Conservation (phyloP, 1,140 invertebrate genomes). For the Ooceraea biroi region DNA sequence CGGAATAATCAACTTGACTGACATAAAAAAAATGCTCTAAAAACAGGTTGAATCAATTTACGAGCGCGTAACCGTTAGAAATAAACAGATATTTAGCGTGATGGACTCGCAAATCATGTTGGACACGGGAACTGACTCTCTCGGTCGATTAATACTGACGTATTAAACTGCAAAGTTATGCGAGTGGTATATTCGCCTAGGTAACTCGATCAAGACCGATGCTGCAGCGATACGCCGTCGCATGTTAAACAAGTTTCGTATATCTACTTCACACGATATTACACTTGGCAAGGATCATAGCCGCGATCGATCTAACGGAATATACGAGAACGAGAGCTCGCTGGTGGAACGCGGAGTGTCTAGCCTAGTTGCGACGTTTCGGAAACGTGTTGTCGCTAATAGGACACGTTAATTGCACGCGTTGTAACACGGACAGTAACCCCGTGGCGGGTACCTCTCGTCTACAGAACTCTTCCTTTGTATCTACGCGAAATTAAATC, state of each 20-base stretch:
- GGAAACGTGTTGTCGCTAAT: constrained; percentile 38
- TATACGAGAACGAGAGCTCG: constrained; percentile 23
- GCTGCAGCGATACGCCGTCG: constrained; percentile 39
- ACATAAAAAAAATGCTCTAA: background rate
- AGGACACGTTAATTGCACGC: constrained; percentile 53
- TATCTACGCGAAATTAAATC: constrained; percentile 48
- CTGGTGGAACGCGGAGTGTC: background rate
- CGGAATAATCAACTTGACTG: background rate
- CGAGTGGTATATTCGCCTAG: background rate
- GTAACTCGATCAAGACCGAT: constrained; percentile 45
- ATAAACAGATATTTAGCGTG: background rate
- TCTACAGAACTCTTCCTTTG: constrained; percentile 40
- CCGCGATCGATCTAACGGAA: constrained; percentile 52
- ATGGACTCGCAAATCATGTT: constrained; percentile 2
- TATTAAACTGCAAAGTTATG: constrained; percentile 34
- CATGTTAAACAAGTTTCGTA: constrained; percentile 33
- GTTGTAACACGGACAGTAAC: constrained; percentile 35
- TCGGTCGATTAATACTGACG: background rate
- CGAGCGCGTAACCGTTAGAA: background rate
- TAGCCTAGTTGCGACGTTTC: constrained; percentile 44
- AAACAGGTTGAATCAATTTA: background rate
- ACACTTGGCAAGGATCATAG: constrained; percentile 1
- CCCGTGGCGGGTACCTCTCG: constrained; percentile 16
- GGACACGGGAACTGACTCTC: background rate
- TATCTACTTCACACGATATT: constrained; percentile 39